Evolutionary conservation across 1,140 invertebrate species (phyloP), one percentile per base, ranked within the genome.

Genomic region (Caenorhabditis inopinata): DNA sequence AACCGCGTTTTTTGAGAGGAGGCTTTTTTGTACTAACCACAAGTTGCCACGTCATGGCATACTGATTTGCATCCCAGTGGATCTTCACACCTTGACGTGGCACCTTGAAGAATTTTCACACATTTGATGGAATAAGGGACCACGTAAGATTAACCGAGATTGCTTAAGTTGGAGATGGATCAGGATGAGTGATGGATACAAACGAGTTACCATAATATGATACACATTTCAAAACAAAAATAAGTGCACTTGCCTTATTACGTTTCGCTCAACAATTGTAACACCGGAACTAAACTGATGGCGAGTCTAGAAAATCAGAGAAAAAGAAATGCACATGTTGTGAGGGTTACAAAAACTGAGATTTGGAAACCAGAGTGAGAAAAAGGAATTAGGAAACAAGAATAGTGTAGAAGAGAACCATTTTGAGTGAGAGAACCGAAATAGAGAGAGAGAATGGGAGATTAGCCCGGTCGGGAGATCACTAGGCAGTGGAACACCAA

Each of bases 171-270:
- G 58, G 58, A 68, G 58, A 68, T 68, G 58, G 58, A 68, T 68
- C 58, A 68, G 38, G 58, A 32, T 68, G 58, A 68, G 58, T 68
- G 58, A 68, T n/a, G 27, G 58, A 68, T 68, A 42, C 32, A 42
- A 68, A 68, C 58, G 38, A 68, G 58, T 68, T 68, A 68, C 58
- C 58, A 68, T 68, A 18, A 68, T 68, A 68, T 68, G 58, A 68
- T 68, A 68, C 58, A 68, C 58, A 68, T 68, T 68, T 68, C 58
- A 68, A 68, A 68, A 9, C n/a, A 18, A 21, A 58, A 53, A 2
- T 68, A 68, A 38, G 58, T 68, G 38, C 58, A 68, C 58, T 68
- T 68, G 58, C 58, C 58, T 68, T 68, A 68, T 68, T 68, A 38
- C 58, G 38, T 68, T 68, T 21, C 58, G 29, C 58, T 68, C 58